phyloP scores from a whole-genome alignment of 2,888 invertebrate species.

The Entomobrya multifasciata region DNA sequence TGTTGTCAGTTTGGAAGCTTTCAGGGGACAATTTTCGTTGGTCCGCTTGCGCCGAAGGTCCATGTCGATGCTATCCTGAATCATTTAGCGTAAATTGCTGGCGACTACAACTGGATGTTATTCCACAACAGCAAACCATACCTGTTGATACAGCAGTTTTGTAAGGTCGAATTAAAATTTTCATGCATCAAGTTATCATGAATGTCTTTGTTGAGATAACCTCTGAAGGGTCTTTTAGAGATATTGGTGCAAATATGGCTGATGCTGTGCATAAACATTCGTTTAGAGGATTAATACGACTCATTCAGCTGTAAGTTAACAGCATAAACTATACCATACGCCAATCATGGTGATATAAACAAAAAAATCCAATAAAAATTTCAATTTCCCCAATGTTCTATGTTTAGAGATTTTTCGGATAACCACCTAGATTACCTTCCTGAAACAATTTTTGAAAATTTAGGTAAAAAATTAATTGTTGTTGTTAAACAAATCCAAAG shows the following conservation, averaged over 20 bases:
- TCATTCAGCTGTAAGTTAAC: slow-evolving; percentile 83
- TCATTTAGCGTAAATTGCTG: slow-evolving; percentile 75
- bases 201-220: background rate
- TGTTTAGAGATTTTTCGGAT: slow-evolving; percentile 86
- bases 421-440: slow-evolving; percentile 87
- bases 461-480: no score
- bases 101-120: slow-evolving; percentile 64
- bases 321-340: background rate
- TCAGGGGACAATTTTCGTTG: slow-evolving; percentile 74
- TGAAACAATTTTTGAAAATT: slow-evolving; percentile 85
- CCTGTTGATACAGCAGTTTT: slow-evolving; percentile 74
- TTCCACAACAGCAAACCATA: slow-evolving; percentile 76
- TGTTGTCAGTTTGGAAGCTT: slow-evolving; percentile 75
- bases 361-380: background rate
- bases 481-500: no score
- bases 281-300: slow-evolving; percentile 85
- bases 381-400: slow-evolving; percentile 55
- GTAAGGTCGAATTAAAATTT: slow-evolving; percentile 69
- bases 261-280: slow-evolving; percentile 87
- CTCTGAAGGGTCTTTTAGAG: slow-evolving; percentile 84
- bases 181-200: no score
- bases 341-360: background rate
- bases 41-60: slow-evolving; percentile 75
- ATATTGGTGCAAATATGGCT: slow-evolving; percentile 87
- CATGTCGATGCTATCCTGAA: slow-evolving; percentile 74